Evolutionary conservation across 92 coral and sea anemone genomes (phyloP), one percentile per base, ranked within the genome.

Genomic region (Micromussa lordhowensis): DNA sequence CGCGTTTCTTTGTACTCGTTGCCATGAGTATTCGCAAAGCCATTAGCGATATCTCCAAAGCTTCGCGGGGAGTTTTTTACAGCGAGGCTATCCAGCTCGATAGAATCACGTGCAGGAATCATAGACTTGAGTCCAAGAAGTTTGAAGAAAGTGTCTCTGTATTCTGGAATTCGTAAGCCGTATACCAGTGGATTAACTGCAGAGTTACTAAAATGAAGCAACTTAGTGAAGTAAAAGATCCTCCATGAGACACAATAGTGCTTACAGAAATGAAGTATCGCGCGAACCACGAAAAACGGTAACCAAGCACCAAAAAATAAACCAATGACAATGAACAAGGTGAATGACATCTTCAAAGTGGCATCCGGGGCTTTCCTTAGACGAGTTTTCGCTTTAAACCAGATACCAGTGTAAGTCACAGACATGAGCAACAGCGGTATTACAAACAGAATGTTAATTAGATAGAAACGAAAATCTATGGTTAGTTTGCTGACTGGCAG

Each of bases 261-360:
- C 13, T 5, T 55, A 68, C 90, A 90, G 54, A 85, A 86, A 55
- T 70, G 63, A 22, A 81, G 81, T 49, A 66, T 55, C 28, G 59
- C 86, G 36, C 86, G 77, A 26, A 91, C 88, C 8, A 82, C 82
- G 77, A 94, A 94, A 82, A 94, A 94, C 12, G 96, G 96, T 31
- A 80, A 54, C 96, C 96, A 94, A 59, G 96, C 96, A 1, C 86
- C 77, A 24, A 94, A 75, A 59, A 94, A 94, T 24, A 94, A 76
- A 49, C 96, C 92, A 4, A 94, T 92, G 38, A 94, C 96, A 34
- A 94, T 88, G 5, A 91, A 79, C 30, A 94, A 75, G 54, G 96
- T 94, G 12, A 75, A 73, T 16, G 94, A 88, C 68, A 91, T 87
- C 57, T 91, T 91, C 24, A 78, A 70, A 69, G 88, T 87, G 19